Evolutionary conservation across 1,140 invertebrate genomes (phyloP).

Genomic region (Drosophila hydei): DNA sequence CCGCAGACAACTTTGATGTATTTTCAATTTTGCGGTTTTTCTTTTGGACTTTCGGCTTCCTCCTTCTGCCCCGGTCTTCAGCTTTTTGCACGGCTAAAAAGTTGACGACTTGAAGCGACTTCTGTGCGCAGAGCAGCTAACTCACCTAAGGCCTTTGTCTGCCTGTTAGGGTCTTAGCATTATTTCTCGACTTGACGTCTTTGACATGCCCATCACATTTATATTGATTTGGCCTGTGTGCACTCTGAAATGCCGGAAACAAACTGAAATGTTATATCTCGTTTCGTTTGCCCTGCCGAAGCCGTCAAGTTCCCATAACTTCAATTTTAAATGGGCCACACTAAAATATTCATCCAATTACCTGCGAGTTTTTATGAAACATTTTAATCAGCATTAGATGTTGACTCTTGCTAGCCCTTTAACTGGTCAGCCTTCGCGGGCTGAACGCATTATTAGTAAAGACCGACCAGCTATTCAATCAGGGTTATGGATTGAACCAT

Average conservation of each 20-base stretch:
- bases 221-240: constrained; percentile 39
- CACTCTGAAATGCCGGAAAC: constrained; percentile 23
- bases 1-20: constrained; percentile 70
- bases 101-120: constrained; percentile 39
- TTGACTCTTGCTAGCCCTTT: not conserved
- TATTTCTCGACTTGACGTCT: constrained; percentile 31
- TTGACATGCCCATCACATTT: constrained; percentile 34
- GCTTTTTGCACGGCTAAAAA: constrained; percentile 25
- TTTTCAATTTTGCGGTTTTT: constrained; percentile 73
- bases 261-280: constrained; percentile 23
- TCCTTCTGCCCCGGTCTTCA: not conserved
- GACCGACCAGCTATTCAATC: constrained; percentile 28
- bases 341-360: not conserved
- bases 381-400: not conserved
- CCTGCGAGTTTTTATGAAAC: too few relatives aligned
- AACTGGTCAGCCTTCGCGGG: not conserved
- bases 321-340: not conserved
- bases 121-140: constrained; percentile 15
- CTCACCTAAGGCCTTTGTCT: constrained; percentile 36
- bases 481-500: constrained; percentile 16
- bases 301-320: not conserved
- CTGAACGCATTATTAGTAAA: constrained; percentile 17
- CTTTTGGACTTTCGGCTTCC: constrained; percentile 24
- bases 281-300: not conserved
- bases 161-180: constrained; percentile 16